Conservation (phyloP, 2,797 vertebrate genomes). For the Lepilemur ruficaudatus region DNA sequence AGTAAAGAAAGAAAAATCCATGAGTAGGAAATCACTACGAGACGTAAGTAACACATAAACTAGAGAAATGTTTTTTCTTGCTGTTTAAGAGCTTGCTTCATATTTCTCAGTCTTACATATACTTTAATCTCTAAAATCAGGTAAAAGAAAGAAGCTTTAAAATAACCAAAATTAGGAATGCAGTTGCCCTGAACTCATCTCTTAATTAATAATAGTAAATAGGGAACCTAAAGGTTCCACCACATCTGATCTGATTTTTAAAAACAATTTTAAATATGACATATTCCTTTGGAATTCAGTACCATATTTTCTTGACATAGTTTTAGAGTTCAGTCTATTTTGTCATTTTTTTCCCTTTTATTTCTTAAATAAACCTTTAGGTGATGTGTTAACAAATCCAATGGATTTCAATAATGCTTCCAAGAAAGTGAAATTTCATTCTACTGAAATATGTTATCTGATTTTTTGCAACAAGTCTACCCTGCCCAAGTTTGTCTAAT, state of each 20-base stretch:
- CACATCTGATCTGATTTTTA: not conserved
- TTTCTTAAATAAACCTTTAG: not conserved
- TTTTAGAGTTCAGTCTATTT: not conserved
- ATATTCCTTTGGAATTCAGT: not conserved
- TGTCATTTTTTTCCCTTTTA: not conserved
- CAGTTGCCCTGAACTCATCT: not conserved
- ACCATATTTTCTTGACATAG: not conserved
- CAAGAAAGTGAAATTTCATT: not conserved
- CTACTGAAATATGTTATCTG: constrained; percentile 18
- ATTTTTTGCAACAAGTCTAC: not conserved
- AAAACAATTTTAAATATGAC: not conserved
- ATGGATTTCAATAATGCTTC: not conserved
- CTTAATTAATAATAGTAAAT: not conserved
- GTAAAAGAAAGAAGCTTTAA: constrained; percentile 1
- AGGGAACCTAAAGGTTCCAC: not conserved
- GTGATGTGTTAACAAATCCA: not conserved
- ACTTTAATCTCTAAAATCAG: constrained; percentile 2
- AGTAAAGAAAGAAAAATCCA: not conserved
- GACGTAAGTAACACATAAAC: not conserved
- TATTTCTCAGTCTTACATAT: not conserved
- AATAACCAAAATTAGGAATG: not conserved
- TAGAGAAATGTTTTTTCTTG: not conserved
- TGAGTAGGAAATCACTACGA: not conserved
- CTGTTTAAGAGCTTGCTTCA: not conserved
- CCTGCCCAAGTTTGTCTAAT: not conserved